Base-by-base conservation (phyloP, 2,797 vertebrate species). In the Spea hammondii region DNA sequence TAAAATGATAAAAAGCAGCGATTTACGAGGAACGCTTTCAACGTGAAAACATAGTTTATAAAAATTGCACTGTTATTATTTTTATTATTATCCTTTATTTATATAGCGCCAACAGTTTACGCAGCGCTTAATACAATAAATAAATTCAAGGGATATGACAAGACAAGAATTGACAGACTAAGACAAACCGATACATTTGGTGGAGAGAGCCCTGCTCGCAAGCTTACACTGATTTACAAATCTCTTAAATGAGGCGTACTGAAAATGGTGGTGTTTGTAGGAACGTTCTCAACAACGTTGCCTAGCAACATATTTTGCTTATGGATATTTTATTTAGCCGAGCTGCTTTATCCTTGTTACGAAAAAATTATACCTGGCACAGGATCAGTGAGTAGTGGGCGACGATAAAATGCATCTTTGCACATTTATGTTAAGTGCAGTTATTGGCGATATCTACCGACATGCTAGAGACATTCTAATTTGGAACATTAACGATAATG, bases 241-340 rank as follows among this genome's bases (percentile, higher is more conserved):
- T 48, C 47, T 12, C 8, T 67, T 49, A 67, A 67, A 67, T 49
- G 45, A 67, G 65, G 11, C 65, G 47, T 49, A 67, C 65, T n/a
- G 47, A 6, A 67, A 67, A 67, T 49, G 11, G 47, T 67, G 46
- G 6, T 49, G 10, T 48, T 46, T 67, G 65, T 12, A 11, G 8
- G 46, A 48, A 62, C 59, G 1, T 62, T 62, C 59, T 62, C 4
- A 17, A 62, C 32, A 8, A 7, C n/a, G 70, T 72, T 59, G 53
- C 70, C 44, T 72, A 72, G 70, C 70, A 72, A 72, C 70, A 13
- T 62, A 62, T 62, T n/a, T 72, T 57, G 11, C 54, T 72, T 72
- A 47, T 59, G 70, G 70, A 57, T 72, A 55, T 57, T 57, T 47
- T 46, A 59, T 47, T 46, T 59, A 47, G 54, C 70, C 1, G 54